Evolutionary conservation across 2,113 vertebrate species (phyloP).

Genomic region (Steatornis caripensis): DNA sequence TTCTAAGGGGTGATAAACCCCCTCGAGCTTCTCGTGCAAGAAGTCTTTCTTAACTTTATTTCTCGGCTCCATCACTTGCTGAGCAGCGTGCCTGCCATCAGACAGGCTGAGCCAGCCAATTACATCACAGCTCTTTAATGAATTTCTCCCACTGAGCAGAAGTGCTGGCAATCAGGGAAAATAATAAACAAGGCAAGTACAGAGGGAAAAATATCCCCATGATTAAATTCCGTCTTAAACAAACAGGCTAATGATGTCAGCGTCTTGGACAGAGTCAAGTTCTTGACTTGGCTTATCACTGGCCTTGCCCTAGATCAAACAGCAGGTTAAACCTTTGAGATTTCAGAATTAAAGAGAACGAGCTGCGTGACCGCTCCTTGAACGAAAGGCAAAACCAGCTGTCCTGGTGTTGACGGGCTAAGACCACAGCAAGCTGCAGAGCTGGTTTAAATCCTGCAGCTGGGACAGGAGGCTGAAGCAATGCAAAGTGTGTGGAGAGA

Average conservation of each 20-base stretch:
- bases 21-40: neutral
- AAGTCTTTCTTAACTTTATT: neutral
- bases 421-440: neutral
- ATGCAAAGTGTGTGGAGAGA: rapidly evolving
- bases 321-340: neutral
- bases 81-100: neutral
- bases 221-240: slow-evolving; percentile 67
- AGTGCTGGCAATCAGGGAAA: slow-evolving; percentile 3
- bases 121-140: neutral
- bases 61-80: neutral
- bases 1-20: neutral
- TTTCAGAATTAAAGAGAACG: neutral
- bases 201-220: slow-evolving; percentile 27
- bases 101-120: neutral
- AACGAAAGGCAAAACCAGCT: slow-evolving; percentile 21
- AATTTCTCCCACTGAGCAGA: neutral
- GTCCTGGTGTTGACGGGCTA: neutral
- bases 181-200: neutral
- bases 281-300: slow-evolving; percentile 27
- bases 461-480: neutral
- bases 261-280: slow-evolving; percentile 28
- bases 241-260: slow-evolving; percentile 70
- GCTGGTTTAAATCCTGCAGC: neutral
- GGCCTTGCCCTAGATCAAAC: slow-evolving; percentile 45
- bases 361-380: neutral